Evolutionary conservation across 1,140 invertebrate genomes (phyloP), one percentile per base, ranked within the genome.

Genomic region (Apis laboriosa): DNA sequence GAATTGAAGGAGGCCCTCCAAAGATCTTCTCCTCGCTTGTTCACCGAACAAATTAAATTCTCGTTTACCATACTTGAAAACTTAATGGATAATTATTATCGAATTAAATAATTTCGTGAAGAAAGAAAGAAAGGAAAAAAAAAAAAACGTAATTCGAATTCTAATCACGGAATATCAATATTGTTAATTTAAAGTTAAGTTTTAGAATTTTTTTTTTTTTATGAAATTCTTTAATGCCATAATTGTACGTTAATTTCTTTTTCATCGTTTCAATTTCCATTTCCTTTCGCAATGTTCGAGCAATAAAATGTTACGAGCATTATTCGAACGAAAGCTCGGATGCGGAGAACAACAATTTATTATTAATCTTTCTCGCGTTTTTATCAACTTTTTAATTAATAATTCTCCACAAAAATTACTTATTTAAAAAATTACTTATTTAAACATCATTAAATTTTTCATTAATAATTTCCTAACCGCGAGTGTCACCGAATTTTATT

Each of bases 31-130:
- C 24, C 58, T 28, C 66, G 63, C 28, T 51, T 80, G 61, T 60
- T 75, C 19, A 43, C 1, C 49, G 70, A 74, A 80, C 73, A 66
- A 49, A 88, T 84, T 88, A 86, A 87, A 87, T 84, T 81, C 74
- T 84, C 86, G 73, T 85, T 80, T 68, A 43, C 58, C 63, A 80
- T 70, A 80, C 77, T 84, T 76, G 77, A 34, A n/a, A 55, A 19
- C 73, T 77, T 77, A 76, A 28, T 43, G 66, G 49, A 12, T 24
- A 72, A 63, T 60, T 43, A 51, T 66, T 73, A 66, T 21, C 24
- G 61, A 24, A 43, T 60, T 58, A 9, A 43, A 43, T 43, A 43
- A 43, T 43, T 7, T 43, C 34, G 34, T 7, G 34, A 7, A 43
- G 24, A 24, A 70, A 72, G 43, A 49, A 60, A 0, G 2, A 24